These are phyloP conservation scores for Sipha flava DNA, from an alignment of 1,140 invertebrate species.

Conservation along the genomic window DNA sequence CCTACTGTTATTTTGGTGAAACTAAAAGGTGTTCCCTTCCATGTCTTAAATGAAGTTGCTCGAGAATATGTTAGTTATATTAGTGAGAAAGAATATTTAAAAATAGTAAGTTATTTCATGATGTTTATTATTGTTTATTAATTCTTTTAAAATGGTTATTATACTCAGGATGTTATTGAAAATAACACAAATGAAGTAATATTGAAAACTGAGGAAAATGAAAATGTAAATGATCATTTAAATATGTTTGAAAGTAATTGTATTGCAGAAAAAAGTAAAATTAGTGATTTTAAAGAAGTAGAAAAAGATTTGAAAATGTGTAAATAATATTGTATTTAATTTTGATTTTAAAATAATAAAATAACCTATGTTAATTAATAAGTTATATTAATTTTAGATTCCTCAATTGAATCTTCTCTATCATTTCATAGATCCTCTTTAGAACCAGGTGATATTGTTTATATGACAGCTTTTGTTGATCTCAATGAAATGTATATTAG, in stretches of 20 bases:
- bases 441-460: neutral
- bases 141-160: neutral
- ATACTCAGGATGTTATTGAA: neutral
- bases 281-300: neutral
- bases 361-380: neutral
- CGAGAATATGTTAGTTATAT: neutral
- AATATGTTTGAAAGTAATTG: neutral
- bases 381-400: neutral
- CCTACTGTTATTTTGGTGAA: neutral
- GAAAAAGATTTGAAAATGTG: neutral
- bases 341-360: too few relatives aligned
- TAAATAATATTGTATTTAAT: neutral
- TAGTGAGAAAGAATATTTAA: neutral
- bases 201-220: neutral
- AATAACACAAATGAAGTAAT: neutral
- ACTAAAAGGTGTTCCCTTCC: neutral
- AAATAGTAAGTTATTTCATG: neutral
- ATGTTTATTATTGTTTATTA: neutral
- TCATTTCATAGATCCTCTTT: neutral
- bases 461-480: neutral
- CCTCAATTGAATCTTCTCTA: neutral
- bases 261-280: neutral
- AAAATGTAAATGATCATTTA: neutral
- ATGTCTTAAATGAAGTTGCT: neutral
- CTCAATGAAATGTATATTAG: conserved; percentile 3